Percentiles rank a stretch among this genome's conserved stretches.
Evolutionary conservation across 1,140 invertebrate species (phyloP).

Genomic region (Oncopodura yosiiana): DNA sequence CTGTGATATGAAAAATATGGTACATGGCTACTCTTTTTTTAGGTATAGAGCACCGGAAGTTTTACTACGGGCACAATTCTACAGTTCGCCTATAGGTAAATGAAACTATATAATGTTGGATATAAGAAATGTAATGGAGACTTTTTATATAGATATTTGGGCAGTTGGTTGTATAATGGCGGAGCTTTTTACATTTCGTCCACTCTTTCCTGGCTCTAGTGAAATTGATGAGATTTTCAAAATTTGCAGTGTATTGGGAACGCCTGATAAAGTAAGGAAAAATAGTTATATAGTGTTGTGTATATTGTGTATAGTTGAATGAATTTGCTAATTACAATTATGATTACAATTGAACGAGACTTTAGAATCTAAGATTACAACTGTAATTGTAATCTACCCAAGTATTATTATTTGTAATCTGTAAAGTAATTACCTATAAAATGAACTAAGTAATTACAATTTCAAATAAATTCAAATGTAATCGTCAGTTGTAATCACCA

Average conservation of each 20-base stretch:
- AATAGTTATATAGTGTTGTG: too few species aligned
- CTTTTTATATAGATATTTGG: not conserved
- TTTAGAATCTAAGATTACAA: too few species aligned
- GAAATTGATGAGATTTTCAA: slow-evolving; percentile 99
- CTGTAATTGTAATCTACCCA: too few species aligned
- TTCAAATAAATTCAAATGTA: too few species aligned
- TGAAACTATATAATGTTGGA: slow-evolving; percentile 78
- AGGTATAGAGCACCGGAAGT: slow-evolving; percentile 92
- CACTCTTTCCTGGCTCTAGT: slow-evolving; percentile 90
- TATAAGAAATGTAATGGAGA: not conserved
- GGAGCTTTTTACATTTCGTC: slow-evolving; percentile 94
- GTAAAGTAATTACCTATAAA: too few species aligned
- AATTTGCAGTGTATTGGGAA: slow-evolving; percentile 90
- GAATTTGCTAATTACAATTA: too few species aligned
- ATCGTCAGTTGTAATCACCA: too few species aligned
- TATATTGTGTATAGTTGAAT: too few species aligned
- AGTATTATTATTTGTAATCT: slow-evolving; percentile 9
- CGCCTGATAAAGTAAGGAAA: slow-evolving; percentile 66
- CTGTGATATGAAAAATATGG: too few species aligned
- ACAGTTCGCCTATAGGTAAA: slow-evolving; percentile 94
- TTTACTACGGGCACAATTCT: slow-evolving; percentile 84
- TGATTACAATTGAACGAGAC: too few species aligned
- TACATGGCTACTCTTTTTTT: too few species aligned
- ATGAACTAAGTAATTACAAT: too few species aligned
- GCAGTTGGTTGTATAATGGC: slow-evolving; percentile 89